Base-by-base conservation (phyloP, 2,113 vertebrate genomes). In the Phycodurus eques region DNA sequence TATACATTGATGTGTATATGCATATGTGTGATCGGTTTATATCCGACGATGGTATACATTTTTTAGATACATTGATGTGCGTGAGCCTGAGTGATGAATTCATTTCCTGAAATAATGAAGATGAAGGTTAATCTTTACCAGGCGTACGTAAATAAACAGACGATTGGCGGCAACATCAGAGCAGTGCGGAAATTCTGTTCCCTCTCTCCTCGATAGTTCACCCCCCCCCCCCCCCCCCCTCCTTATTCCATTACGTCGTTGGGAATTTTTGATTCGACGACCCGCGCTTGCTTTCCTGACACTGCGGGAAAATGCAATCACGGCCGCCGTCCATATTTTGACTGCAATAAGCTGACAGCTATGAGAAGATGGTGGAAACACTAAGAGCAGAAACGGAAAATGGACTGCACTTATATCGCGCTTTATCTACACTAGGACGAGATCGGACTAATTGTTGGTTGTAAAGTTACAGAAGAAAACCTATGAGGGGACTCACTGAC, bases 91-190 rank as follows among this genome's bases (percentile, higher is more conserved):
- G 84, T 79, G 82, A 83, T 86, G 73, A 89, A 91, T 89, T 90
- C 67, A 90, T 90, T 88, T 79, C 86, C 75, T 81, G 77, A 79
- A 85, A 80, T 82, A 75, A 89, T 88, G 70, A 63, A 81, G 78
- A 85, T 77, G 81, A 88, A 90, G 81, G 82, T 82, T 88, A 81
- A 86, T 80, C 77, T 85, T 80, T 77, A 83, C 3, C 1, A 60
- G 68, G 71, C 75, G 74, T 54, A 74, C 79, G 72, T 71, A 77
- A 82, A 46, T 75, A 68, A 80, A 82, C 59, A 70, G 73, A 75
- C 59, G 72, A 59, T 61, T 20, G 56, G 57, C 27, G 68, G 68
- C 53, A 64, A 1, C 76, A 78, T 80, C 80, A 20, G 15, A 51
- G 71, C 76, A 75, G 15, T 67, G 64, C 49, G 0, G 0, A 22